Evolutionary conservation across 2,888 invertebrate genomes (phyloP).

Genomic region (Epinotia demarniana): DNA sequence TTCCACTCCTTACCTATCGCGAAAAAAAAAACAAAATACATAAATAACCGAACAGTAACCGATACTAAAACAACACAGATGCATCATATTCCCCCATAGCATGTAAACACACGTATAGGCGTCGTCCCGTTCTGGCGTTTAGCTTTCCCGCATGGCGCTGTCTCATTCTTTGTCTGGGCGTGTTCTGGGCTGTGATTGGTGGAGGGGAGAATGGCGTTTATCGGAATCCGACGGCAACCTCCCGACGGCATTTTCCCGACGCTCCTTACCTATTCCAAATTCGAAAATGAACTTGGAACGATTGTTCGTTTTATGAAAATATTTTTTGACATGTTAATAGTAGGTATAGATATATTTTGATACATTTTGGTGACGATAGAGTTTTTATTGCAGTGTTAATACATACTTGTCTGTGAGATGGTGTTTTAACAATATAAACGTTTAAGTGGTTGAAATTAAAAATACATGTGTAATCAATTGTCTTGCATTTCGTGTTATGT

Average conservation of each 20-base stretch:
- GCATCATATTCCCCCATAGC: slow-evolving; percentile 81
- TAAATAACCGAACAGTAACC: slow-evolving; percentile 79
- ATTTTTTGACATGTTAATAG: slow-evolving; percentile 21
- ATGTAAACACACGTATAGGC: slow-evolving; percentile 74
- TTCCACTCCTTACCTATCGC: slow-evolving; percentile 69
- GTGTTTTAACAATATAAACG: background rate
- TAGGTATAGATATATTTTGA: background rate
- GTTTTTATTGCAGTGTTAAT: slow-evolving; percentile 11
- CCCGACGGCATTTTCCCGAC: slow-evolving; percentile 83
- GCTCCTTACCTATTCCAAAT: slow-evolving; percentile 70
- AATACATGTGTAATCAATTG: background rate
- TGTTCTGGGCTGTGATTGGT: slow-evolving; percentile 75
- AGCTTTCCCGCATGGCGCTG: slow-evolving; percentile 62
- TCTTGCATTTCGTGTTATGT: background rate
- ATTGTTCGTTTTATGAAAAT: slow-evolving; percentile 35
- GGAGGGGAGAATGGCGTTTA: slow-evolving; percentile 72
- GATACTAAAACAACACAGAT: slow-evolving; percentile 82
- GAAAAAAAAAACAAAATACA: slow-evolving; percentile 69
- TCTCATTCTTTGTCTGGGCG: slow-evolving; percentile 70
- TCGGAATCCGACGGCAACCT: slow-evolving; percentile 64
- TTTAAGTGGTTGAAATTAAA: background rate
- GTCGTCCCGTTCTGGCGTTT: slow-evolving; percentile 58
- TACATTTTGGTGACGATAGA: background rate
- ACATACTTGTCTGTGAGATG: background rate
- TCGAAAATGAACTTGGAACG: slow-evolving; percentile 58